A percentile compares a stretch with the other conserved stretches of the same genome.
Evolutionary conservation across 2,797 vertebrate genomes (phyloP).

Genomic region (Lophius americanus): DNA sequence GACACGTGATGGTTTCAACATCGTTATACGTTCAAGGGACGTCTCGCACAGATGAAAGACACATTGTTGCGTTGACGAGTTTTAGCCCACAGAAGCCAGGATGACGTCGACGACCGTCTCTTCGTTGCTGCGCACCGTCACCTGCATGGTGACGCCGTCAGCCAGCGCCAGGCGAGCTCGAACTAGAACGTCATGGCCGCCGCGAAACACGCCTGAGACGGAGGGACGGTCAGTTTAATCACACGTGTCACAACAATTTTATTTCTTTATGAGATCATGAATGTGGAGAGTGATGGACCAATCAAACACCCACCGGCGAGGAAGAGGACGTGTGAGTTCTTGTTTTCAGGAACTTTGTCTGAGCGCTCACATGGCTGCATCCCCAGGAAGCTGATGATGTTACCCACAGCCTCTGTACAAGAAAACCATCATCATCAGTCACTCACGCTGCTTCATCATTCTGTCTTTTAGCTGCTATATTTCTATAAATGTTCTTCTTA

Average conservation of each 20-base stretch:
- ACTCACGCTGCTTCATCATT: neutral
- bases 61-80: neutral
- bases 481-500: no score
- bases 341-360: slow-evolving; percentile 97
- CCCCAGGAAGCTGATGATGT: slow-evolving; percentile 95
- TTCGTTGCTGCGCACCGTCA: slow-evolving; percentile 92
- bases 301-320: slow-evolving; percentile 86
- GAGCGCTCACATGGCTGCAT: slow-evolving; percentile 98
- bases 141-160: slow-evolving; percentile 98
- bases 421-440: slow-evolving; percentile 11
- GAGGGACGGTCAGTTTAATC: neutral
- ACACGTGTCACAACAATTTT: neutral
- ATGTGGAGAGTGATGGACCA: neutral
- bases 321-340: slow-evolving; percentile 94
- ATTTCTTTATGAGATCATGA: no score
- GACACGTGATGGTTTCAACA: slow-evolving; percentile 10
- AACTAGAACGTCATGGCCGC: slow-evolving; percentile 88
- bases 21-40: slow-evolving; percentile 17
- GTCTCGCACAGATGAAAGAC: slow-evolving; percentile 3
- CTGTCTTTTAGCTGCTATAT: no score
- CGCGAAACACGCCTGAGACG: slow-evolving; percentile 89
- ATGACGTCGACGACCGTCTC: slow-evolving; percentile 92
- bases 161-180: slow-evolving; percentile 91
- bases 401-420: slow-evolving; percentile 91
- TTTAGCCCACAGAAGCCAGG: slow-evolving; percentile 92